These are phyloP conservation scores for Sabatieria punctata DNA, from an alignment of 2,888 invertebrate genomes.

Conservation along the genomic window DNA sequence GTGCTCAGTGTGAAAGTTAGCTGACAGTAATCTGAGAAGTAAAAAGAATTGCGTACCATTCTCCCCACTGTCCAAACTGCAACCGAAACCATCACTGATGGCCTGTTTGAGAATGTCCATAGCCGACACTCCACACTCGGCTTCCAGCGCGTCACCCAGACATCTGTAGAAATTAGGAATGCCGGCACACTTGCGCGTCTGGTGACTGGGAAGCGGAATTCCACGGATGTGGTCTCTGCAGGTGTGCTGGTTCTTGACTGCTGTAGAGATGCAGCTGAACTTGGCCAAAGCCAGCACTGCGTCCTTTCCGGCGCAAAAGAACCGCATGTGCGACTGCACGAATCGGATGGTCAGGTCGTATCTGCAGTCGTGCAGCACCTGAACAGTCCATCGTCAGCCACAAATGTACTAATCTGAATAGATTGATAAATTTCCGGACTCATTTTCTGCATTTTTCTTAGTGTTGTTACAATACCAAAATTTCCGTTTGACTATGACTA, in stretches of 20 bases:
- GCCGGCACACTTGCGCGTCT: conserved; percentile 5
- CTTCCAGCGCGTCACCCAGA: neutral
- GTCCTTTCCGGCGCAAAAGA: conserved; percentile 5
- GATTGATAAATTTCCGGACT: too few species aligned
- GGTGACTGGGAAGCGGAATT: conserved; percentile 5
- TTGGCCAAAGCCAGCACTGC: neutral
- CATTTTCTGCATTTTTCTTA: too few species aligned
- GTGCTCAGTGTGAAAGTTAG: too few species aligned
- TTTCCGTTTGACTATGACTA: too few species aligned
- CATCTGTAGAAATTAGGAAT: conserved; percentile 7
- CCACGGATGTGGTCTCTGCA: conserved; percentile 1
- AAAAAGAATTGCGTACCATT: too few species aligned
- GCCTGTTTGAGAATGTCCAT: neutral
- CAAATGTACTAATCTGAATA: too few species aligned
- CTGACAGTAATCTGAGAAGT: too few species aligned
- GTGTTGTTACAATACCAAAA: too few species aligned
- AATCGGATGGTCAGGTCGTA: conserved; percentile 3
- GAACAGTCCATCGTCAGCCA: too few species aligned
- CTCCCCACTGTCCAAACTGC: too few species aligned
- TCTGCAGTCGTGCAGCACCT: too few species aligned
- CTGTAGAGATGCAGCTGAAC: conserved; percentile 4
- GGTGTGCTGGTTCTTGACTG: neutral
- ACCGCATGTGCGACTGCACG: conserved; percentile 8
- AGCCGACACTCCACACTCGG: neutral
- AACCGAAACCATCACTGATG: neutral